Evolutionary conservation across 2,113 vertebrate species (phyloP), one percentile per base, ranked within the genome.

Genomic region (Epinephelus lanceolatus): DNA sequence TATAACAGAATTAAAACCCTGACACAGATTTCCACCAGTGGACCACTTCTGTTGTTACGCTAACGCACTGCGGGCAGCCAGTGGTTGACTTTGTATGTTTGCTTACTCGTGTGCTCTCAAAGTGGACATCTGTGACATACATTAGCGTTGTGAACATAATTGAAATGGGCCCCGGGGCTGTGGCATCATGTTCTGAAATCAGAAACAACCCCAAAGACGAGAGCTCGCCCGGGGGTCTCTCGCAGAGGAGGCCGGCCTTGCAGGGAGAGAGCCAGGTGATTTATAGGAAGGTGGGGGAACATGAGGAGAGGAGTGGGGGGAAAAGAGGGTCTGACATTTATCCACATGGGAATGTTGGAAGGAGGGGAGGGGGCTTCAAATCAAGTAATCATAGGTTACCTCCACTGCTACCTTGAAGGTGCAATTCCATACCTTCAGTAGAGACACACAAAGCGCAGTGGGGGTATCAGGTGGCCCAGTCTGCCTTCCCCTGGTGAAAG

Each of bases 371-470:
- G 57, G 65, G 14, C 7, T 56, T 80, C 55, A 67, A 84, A 85
- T 83, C 67, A 76, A 88, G 86, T 92, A 85, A 93, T 92, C 86
- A 90, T 21, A 89, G 85, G 91, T 85, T 88, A 85, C 85, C 80
- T 87, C 76, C 71, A 79, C 56, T 69, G 81, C 88, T 93, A 94
- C 90, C 93, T 94, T 85, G 89, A 87, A 94, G 93, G 93, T 94
- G 91, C 93, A 94, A 94, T 88, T 88, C 80, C 90, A 94, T 91
- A 88, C 85, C 49, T 78, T 80, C 82, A 57, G 80, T 87, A 86
- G 81, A 86, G 78, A 87, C 51, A 66, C 70, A 92, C 86, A 91
- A 88, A 88, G 86, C 92, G 75, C 91, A 84, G 65, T 21, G 90
- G 90, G 91, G 87, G 80, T 93, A 92, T 94, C 92, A 59, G 75